phyloP scores from a whole-genome alignment of 2,113 vertebrate species.

The Nothoprocta pentlandii region DNA sequence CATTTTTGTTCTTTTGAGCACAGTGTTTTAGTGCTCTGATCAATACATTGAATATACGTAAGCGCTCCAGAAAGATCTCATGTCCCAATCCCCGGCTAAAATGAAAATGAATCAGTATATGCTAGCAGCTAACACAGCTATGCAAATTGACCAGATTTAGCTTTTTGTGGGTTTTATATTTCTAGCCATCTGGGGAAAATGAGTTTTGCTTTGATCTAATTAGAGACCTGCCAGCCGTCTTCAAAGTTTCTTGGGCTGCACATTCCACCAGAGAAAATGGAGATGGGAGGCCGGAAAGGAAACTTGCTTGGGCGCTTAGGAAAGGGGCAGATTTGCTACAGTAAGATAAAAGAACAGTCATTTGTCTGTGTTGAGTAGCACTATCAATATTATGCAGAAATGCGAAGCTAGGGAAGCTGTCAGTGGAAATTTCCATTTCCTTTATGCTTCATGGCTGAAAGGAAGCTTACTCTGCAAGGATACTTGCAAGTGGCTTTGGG shows the following conservation, averaged over 20 bases:
- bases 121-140: neutral
- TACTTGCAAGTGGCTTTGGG: neutral
- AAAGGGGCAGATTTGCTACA: neutral
- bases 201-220: conserved; percentile 1
- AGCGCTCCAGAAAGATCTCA: neutral
- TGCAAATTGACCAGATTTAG: rapidly evolving
- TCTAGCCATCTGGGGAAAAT: neutral
- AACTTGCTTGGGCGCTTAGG: neutral
- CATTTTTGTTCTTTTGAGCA: neutral
- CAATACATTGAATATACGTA: rapidly evolving
- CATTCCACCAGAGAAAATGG: neutral
- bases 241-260: neutral
- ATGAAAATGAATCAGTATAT: neutral
- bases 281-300: neutral
- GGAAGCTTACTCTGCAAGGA: neutral
- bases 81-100: neutral
- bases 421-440: conserved; percentile 53
- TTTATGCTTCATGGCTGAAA: conserved; percentile 4
- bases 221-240: neutral
- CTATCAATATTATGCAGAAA: conserved; percentile 10
- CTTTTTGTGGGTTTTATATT: neutral
- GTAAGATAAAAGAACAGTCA: conserved; percentile 14
- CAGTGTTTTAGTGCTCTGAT: neutral
- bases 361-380: neutral
- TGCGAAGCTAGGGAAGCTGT: conserved; percentile 8